Base-by-base conservation (phyloP, 2,888 invertebrate species). In the Leptopilina syphax region DNA sequence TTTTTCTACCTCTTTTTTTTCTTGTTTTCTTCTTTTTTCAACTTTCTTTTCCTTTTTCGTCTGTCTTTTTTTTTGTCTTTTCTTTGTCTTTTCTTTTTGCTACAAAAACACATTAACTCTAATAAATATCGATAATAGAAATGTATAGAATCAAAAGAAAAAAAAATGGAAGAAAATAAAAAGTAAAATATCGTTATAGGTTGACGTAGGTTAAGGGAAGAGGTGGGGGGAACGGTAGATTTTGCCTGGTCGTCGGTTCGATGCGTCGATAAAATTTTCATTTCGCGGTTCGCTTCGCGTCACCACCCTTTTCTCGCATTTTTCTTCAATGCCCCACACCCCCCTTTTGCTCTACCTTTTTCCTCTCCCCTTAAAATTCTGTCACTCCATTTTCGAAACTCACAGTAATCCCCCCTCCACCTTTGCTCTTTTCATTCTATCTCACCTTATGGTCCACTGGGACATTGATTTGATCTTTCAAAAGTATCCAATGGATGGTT, bases 261-360 rank as follows among this genome's bases (percentile, higher is more conserved):
- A 87, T 87, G 87, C 86, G 84, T 84, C 87, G 90, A 90, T 90
- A 90, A 90, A 85, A 85, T 85, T 85, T 87, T 86, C 85, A 87
- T 87, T 86, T 86, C 83, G 81, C 83, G 84, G 83, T 85, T 85
- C 86, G 83, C 82, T 85, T 57, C 82, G 73, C 77, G 44, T 76
- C 77, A 34, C 27, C 66, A 77, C 70, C 78, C 78, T 82, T 34
- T 81, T 76, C 78, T 73, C 79, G 57, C 41, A 57, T 73, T 73
- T 73, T 73, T 73, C 73, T 73, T 73, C 34, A 27, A 41, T 13
- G 24, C 18, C n/a, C 24, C 78, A 67, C 27, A 57, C 8, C 77
- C 50, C 47, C 34, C 34, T 34, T 34, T 34, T 34, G 34, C 34
- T 34, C 34, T 34, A 34, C 34, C 34, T 34, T 34, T 34, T 34